Percentiles rank a stretch among this genome's conserved stretches.
phyloP scores from a whole-genome alignment of 2,888 invertebrate species.

The Dryococelus australis region DNA sequence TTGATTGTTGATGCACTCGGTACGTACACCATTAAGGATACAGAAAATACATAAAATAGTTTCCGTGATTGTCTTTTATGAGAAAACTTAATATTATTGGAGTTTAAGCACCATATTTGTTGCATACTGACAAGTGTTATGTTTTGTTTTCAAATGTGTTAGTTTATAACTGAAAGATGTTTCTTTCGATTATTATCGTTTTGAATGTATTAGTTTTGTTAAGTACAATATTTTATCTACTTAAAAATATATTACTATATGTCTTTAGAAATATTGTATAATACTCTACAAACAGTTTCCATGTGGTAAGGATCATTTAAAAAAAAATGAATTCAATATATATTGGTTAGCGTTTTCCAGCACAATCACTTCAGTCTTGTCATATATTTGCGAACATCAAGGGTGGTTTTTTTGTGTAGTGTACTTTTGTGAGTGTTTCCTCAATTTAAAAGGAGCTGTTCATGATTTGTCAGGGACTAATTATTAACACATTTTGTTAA shows the following conservation, averaged over 20 bases:
- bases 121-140: not conserved
- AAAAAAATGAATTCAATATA: not conserved
- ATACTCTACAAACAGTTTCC: not conserved
- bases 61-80: not conserved
- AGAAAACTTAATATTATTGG: not conserved
- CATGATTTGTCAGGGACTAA: too few relatives aligned
- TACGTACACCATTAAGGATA: not conserved
- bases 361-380: not conserved
- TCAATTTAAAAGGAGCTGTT: too few relatives aligned
- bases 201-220: not conserved
- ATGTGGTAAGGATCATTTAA: not conserved
- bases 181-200: not conserved
- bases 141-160: not conserved
- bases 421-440: too few relatives aligned
- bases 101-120: not conserved
- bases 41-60: not conserved
- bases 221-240: slow-evolving; percentile 16
- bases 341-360: not conserved
- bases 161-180: not conserved
- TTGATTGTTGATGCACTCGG: not conserved
- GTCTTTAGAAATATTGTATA: not conserved
- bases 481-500: too few relatives aligned
- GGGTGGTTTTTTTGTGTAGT: too few relatives aligned
- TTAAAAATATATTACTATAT: not conserved
- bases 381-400: too few relatives aligned